These are phyloP conservation scores for Norana najaformis DNA, from an alignment of 2,888 invertebrate genomes.

Conservation along the genomic window DNA sequence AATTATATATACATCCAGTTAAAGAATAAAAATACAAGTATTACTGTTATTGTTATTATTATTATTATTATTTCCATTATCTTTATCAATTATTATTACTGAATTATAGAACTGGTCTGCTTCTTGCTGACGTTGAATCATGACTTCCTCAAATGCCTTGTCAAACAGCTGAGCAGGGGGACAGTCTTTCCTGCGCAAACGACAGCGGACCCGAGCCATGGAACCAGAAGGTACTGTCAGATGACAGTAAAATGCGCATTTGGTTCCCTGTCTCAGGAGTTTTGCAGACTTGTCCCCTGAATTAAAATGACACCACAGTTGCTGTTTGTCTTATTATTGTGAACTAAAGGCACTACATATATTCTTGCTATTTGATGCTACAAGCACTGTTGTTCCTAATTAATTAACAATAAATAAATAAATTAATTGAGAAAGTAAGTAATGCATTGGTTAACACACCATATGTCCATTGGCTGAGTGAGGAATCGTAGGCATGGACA, in stretches of 20 bases:
- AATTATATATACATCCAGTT: too few relatives aligned
- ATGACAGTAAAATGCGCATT: conserved; percentile 56
- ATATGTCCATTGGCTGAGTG: too few relatives aligned
- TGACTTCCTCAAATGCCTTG: conserved; percentile 50
- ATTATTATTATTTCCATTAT: background rate
- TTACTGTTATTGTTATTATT: background rate
- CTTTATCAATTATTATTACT: conserved; percentile 44
- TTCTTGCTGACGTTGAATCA: conserved; percentile 52
- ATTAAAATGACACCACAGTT: background rate
- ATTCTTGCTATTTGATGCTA: too few relatives aligned
- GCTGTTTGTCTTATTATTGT: background rate
- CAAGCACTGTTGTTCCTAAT: too few relatives aligned
- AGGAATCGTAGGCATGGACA: too few relatives aligned
- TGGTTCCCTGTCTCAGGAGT: conserved; percentile 47
- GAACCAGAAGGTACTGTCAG: conserved; percentile 51
- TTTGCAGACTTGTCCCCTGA: background rate
- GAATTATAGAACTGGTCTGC: conserved; percentile 57
- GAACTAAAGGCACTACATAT: too few relatives aligned
- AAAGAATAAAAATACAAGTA: too few relatives aligned
- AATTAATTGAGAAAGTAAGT: too few relatives aligned
- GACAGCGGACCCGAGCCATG: conserved; percentile 49
- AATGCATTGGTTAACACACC: too few relatives aligned
- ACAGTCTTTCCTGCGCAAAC: conserved; percentile 45
- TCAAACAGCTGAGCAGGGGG: conserved; percentile 26
- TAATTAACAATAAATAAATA: too few relatives aligned